Conservation (phyloP, 2,113 vertebrate species). For the Theropithecus gelada region DNA sequence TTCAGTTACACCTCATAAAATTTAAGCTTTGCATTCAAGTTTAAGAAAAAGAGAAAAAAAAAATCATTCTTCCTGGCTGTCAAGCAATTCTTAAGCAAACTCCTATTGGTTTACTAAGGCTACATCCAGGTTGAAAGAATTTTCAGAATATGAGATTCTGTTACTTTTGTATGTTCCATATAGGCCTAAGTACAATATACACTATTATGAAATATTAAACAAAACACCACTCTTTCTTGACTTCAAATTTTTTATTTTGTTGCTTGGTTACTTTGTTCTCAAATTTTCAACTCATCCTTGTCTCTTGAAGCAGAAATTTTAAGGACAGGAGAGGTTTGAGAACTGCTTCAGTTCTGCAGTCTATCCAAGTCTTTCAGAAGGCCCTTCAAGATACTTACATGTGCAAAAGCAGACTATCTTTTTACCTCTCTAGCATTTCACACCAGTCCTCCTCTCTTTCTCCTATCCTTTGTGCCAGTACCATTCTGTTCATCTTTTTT, state of each 20-base stretch:
- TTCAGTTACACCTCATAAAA: constrained; percentile 5
- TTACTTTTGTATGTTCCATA: constrained; percentile 4
- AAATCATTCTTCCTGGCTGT: constrained; percentile 9
- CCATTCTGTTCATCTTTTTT: neutral
- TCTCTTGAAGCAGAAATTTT: constrained; percentile 54
- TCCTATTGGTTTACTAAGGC: neutral
- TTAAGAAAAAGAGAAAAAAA: neutral
- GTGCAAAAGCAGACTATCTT: neutral
- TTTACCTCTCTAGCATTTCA: neutral
- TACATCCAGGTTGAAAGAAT: neutral
- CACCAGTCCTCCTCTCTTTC: neutral
- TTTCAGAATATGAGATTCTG: constrained; percentile 30
- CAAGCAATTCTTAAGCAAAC: constrained; percentile 11
- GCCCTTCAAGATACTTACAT: neutral
- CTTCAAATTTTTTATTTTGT: constrained; percentile 45
- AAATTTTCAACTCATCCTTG: constrained; percentile 55
- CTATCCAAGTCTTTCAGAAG: neutral
- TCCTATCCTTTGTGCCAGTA: neutral
- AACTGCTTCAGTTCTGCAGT: neutral
- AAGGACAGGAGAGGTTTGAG: neutral
- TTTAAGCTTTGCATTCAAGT: constrained; percentile 19
- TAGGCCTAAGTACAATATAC: neutral
- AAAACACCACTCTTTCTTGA: constrained; percentile 54
- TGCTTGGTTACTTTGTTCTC: constrained; percentile 64
- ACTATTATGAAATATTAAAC: constrained; percentile 57